Conservation (phyloP, 2,888 invertebrate genomes). For the Nemotelus nigrinus region DNA sequence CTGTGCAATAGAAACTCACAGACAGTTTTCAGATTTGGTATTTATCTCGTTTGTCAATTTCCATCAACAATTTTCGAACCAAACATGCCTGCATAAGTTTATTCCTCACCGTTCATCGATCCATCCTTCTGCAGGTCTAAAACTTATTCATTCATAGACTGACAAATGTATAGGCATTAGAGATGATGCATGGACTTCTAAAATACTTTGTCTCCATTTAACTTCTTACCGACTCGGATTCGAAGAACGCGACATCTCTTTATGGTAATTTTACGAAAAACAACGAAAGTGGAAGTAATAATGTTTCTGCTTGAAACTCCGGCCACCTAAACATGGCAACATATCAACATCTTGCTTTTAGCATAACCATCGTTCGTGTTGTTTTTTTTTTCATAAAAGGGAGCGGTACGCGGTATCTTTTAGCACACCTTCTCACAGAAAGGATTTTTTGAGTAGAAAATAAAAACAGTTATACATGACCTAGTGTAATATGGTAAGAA, state of each 20-base stretch:
- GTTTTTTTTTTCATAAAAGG: too few relatives aligned
- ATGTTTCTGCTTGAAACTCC: background rate
- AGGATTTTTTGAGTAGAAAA: too few relatives aligned
- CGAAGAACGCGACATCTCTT: background rate
- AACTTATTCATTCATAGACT: constrained; percentile 22
- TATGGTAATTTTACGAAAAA: constrained; percentile 20
- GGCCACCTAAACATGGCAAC: background rate
- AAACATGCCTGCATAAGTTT: too few relatives aligned
- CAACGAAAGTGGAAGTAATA: constrained; percentile 6
- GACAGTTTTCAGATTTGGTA: too few relatives aligned
- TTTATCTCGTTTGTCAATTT: too few relatives aligned
- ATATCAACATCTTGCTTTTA: background rate
- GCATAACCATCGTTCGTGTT: background rate
- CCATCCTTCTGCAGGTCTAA: background rate
- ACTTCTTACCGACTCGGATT: too few relatives aligned
- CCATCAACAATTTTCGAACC: too few relatives aligned
- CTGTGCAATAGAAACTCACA: too few relatives aligned
- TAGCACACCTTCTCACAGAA: too few relatives aligned
- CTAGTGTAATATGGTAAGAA: too few relatives aligned
- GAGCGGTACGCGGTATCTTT: too few relatives aligned
- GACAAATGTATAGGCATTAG: background rate
- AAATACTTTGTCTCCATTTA: background rate
- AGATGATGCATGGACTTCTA: background rate
- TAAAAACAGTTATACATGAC: too few relatives aligned
- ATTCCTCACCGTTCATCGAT: background rate